Conservation (phyloP, 2,888 invertebrate species). For the Eutolmus rufibarbis region DNA sequence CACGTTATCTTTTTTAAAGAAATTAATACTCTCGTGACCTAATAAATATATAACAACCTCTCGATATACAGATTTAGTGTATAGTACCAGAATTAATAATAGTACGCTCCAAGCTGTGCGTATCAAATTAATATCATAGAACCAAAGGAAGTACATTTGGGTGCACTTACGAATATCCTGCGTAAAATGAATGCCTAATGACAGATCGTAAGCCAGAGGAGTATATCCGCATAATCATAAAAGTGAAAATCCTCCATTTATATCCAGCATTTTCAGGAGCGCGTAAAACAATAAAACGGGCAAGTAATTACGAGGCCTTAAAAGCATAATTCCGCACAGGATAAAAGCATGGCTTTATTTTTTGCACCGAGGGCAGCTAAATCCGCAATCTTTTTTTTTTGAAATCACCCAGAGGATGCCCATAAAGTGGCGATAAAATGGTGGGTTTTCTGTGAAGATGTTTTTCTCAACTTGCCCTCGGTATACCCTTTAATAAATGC, state of each 20-base stretch:
- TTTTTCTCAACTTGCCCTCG: neutral
- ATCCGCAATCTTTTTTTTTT: constrained; percentile 22
- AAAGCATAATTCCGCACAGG: neutral
- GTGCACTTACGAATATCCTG: neutral
- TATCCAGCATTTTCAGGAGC: neutral
- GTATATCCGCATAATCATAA: constrained; percentile 1
- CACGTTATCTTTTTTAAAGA: neutral
- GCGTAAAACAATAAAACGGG: constrained; percentile 24
- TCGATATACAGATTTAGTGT: no score
- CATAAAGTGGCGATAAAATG: constrained; percentile 24
- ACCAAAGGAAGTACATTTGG: neutral
- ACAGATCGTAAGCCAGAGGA: neutral
- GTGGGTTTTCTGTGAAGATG: neutral
- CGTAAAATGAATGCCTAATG: neutral
- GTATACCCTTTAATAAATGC: neutral
- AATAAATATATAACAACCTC: neutral
- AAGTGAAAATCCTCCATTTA: constrained; percentile 7
- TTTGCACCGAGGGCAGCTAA: neutral
- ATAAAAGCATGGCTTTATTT: constrained; percentile 9
- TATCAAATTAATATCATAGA: neutral
- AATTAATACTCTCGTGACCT: neutral
- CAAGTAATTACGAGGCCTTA: constrained; percentile 6
- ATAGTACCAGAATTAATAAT: neutral
- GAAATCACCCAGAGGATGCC: constrained; percentile 4
- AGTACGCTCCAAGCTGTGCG: neutral